Evolutionary conservation across 2,888 invertebrate genomes (phyloP).

Genomic region (Thera obeliscata): DNA sequence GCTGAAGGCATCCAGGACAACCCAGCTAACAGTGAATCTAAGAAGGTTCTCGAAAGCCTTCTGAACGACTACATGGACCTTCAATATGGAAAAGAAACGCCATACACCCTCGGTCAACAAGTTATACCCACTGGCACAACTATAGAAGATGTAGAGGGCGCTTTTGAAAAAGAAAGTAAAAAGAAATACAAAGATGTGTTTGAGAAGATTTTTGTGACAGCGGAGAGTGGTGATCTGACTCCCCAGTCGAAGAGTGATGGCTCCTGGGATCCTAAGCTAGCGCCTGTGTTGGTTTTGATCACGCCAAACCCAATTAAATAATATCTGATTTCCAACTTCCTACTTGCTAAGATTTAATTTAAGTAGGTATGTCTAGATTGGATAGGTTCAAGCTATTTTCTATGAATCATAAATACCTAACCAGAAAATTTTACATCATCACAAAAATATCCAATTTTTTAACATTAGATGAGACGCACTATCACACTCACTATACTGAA

Average conservation of each 20-base stretch:
- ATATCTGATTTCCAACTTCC: not conserved
- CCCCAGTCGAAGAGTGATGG: constrained; percentile 64
- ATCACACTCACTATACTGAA: no score
- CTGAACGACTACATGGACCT: constrained; percentile 77
- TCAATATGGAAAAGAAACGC: constrained; percentile 68
- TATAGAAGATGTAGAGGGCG: constrained; percentile 62
- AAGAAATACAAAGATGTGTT: constrained; percentile 67
- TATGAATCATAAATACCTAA: no score
- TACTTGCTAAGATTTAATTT: constrained; percentile 2
- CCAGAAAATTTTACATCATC: no score
- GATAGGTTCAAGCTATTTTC: no score
- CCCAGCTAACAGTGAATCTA: constrained; percentile 54
- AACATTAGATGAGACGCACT: no score
- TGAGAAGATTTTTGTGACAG: constrained; percentile 61
- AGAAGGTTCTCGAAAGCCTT: constrained; percentile 69
- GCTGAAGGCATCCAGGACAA: constrained; percentile 58
- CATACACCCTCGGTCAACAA: constrained; percentile 73
- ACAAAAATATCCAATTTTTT: no score
- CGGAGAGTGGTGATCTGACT: constrained; percentile 65
- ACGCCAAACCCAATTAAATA: constrained; percentile 49
- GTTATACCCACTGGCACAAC: constrained; percentile 63
- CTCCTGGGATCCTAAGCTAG: constrained; percentile 68
- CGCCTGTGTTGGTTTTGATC: constrained; percentile 68
- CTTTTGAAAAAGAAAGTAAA: constrained; percentile 54
- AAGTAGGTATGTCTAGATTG: not conserved